Percentiles rank a stretch among this genome's conserved stretches.
Evolutionary conservation across 2,888 invertebrate genomes (phyloP).

Genomic region (Camponotus fellah): DNA sequence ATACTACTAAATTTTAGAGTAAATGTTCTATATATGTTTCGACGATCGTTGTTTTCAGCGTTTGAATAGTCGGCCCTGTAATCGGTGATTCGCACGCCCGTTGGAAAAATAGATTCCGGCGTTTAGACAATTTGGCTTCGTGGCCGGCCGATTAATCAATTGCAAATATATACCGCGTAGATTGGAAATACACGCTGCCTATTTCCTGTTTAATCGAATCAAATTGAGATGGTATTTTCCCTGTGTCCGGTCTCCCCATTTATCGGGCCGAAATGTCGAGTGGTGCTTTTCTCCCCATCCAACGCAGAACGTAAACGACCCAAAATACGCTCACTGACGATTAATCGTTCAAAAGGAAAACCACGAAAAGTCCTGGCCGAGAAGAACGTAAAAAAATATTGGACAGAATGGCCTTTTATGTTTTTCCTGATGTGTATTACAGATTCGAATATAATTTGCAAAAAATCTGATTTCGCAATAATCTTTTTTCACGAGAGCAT

Average conservation of each 20-base stretch:
- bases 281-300: conserved; percentile 29
- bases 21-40: conserved; percentile 4
- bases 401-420: no score
- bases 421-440: no score
- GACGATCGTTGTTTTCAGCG: conserved; percentile 28
- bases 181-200: conserved; percentile 57
- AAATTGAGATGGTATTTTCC: conserved; percentile 62
- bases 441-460: no score
- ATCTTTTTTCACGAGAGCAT: no score
- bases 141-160: conserved; percentile 50
- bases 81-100: conserved; percentile 40
- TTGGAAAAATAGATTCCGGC: conserved; percentile 55
- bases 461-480: no score
- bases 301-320: conserved; percentile 50
- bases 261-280: conserved; percentile 55
- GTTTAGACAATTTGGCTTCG: conserved; percentile 55
- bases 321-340: conserved; percentile 48
- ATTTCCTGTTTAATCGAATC: conserved; percentile 61
- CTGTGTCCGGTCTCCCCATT: conserved; percentile 56
- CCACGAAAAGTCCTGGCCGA: conserved; percentile 33
- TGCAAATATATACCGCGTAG: conserved; percentile 54
- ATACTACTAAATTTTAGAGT: background rate
- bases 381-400: no score
- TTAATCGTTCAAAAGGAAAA: conserved; percentile 51
- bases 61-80: background rate